Percentiles rank a stretch among this genome's conserved stretches.
These are phyloP conservation scores for Ethmia dodecea DNA, from an alignment of 2,888 invertebrate genomes.

Conservation along the genomic window DNA sequence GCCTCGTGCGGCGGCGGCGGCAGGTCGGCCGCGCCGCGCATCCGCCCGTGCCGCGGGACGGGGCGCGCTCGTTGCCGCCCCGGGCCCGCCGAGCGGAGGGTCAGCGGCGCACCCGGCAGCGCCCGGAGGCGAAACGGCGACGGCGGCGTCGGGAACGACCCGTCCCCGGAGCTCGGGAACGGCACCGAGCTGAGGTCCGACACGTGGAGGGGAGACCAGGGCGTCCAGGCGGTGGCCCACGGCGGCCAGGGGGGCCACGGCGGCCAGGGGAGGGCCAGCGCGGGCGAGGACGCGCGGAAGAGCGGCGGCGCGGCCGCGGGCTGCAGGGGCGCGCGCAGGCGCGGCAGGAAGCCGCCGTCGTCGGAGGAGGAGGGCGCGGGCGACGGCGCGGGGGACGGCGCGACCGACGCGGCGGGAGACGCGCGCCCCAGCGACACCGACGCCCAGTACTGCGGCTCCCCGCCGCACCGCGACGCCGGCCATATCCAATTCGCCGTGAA, in stretches of 20 bases:
- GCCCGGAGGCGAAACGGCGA: constrained; percentile 81
- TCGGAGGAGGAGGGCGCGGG: constrained; percentile 81
- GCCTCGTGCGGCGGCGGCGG: constrained; percentile 83
- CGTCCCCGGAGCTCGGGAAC: constrained; percentile 87
- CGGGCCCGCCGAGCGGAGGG: constrained; percentile 80
- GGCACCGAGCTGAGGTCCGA: constrained; percentile 93
- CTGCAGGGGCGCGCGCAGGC: constrained; percentile 56
- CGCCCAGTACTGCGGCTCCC: constrained; percentile 42
- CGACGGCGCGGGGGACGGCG: constrained; percentile 42
- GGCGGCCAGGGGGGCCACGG: constrained; percentile 82
- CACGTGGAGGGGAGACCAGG: constrained; percentile 87
- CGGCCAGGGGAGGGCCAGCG: constrained; percentile 60
- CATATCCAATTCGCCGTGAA: constrained; percentile 84
- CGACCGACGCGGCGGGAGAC: constrained; percentile 43
- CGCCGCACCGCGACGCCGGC: constrained; percentile 83
- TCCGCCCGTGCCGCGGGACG: constrained; percentile 76
- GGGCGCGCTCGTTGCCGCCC: constrained; percentile 80
- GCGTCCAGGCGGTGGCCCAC: constrained; percentile 80
- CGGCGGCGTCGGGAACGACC: constrained; percentile 87
- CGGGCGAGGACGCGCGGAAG: constrained; percentile 66
- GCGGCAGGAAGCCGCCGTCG: constrained; percentile 90
- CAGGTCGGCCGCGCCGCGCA: constrained; percentile 82
- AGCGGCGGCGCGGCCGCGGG: constrained; percentile 81
- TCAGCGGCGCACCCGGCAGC: constrained; percentile 83
- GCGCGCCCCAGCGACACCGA: constrained; percentile 29